Evolutionary conservation across 37 sponge, comb jelly and placozoan species (phyloP), one percentile per base, ranked within the genome.

Genomic region (Beroe forskalii): DNA sequence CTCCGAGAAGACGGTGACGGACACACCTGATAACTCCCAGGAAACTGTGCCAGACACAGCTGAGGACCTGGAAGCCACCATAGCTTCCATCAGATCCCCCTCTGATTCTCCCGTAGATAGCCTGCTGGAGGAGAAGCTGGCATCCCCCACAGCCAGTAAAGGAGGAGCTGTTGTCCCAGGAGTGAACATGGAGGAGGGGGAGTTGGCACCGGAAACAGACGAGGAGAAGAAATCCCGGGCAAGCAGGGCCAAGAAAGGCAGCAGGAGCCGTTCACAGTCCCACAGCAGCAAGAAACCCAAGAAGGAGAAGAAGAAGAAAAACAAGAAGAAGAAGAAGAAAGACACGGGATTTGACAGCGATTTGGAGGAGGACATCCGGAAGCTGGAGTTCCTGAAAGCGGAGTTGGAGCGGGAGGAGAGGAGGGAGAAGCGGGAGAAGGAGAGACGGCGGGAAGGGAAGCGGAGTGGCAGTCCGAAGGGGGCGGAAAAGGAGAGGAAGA

Each of bases 361-460:
- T 80, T 24, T 80, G 14, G 86, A 80, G 44, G 86, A 80, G 30
- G 86, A 80, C 42, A 80, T 80, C 40, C 1, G 86, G 86, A 80
- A 80, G 28, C 42, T 80, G 48, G 86, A 80, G 55, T 44, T 80
- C 1, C 86, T 80, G 17, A 80, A 80, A 48, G 86, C 86, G n/a
- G 86, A 80, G 86, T 44, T 80, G 27, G 86, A 80, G 86, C n/a
- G 86, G 55, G 86, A 80, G 48, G 86, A 80, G 55, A 41, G 86
- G 48, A 80, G 55, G 48, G 86, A 80, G 40, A 41, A 27, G 86
- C 20, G 35, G 55, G 55, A 80, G 28, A 17, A 43, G 30, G 86
- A 41, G 44, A 80, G 27, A 24, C 1, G 55, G 40, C 55, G 44
- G 43, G 40, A 80, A 30, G 42, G 86, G 40, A 80, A 80, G 42